Evolutionary conservation across 2,888 invertebrate genomes (phyloP).

Genomic region (Stenchaetothrips biformis): DNA sequence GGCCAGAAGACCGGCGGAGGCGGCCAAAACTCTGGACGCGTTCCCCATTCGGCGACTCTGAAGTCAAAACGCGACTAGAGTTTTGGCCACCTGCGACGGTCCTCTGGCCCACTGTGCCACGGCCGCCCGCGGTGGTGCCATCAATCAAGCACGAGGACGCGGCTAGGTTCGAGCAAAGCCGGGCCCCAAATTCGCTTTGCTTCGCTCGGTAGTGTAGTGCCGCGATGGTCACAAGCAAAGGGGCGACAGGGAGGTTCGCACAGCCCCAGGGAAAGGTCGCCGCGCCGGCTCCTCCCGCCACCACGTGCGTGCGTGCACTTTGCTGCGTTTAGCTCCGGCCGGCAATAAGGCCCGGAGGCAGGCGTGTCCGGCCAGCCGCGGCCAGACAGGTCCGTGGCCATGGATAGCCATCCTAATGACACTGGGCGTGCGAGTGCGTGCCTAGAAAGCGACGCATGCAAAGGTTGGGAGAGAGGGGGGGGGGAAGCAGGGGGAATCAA

Average conservation of each 20-base stretch:
- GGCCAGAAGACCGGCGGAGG: too few species aligned
- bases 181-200: too few species aligned
- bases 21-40: too few species aligned
- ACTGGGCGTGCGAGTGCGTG: not conserved
- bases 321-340: too few species aligned
- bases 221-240: not conserved
- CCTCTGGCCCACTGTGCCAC: too few species aligned
- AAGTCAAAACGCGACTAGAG: too few species aligned
- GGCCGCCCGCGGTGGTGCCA: not conserved
- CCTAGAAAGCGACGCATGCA: not conserved
- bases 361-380: not conserved
- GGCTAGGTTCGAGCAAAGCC: not conserved
- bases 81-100: too few species aligned
- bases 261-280: not conserved
- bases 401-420: not conserved
- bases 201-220: not conserved
- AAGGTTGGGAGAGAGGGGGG: not conserved
- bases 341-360: not conserved
- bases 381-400: not conserved
- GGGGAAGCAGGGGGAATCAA: not conserved
- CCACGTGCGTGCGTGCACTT: too few species aligned
- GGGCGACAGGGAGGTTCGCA: not conserved
- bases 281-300: too few species aligned
- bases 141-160: not conserved
- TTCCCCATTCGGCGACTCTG: too few species aligned